phyloP scores from a whole-genome alignment of 2,113 vertebrate species.

The Natator depressus region DNA sequence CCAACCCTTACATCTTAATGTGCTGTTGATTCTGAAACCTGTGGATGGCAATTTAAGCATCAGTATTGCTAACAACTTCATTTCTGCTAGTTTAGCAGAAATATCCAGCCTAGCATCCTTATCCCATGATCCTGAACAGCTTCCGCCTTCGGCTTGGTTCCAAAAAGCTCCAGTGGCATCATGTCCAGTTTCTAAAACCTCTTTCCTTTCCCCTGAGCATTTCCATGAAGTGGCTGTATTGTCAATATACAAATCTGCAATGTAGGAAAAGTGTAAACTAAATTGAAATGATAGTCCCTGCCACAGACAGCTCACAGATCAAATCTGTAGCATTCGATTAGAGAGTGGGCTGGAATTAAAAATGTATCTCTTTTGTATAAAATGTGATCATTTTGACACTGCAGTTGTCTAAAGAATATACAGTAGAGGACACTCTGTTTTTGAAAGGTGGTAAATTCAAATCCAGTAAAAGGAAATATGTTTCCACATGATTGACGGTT shows the following conservation, averaged over 20 bases:
- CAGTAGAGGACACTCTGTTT: background rate
- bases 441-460: background rate
- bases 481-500: background rate
- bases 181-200: background rate
- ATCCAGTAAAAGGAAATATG: background rate
- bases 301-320: background rate
- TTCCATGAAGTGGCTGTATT: background rate
- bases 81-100: background rate
- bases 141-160: background rate
- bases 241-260: background rate
- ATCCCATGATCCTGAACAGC: background rate
- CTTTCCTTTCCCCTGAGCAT: background rate
- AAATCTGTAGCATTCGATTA: background rate
- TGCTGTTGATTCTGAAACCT: background rate
- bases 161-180: background rate
- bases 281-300: background rate
- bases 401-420: background rate
- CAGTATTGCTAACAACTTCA: background rate
- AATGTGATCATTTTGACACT: background rate
- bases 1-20: background rate
- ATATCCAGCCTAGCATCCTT: fast-evolving
- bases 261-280: background rate
- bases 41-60: background rate
- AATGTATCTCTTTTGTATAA: background rate
- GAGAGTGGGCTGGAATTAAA: background rate